Evolutionary conservation across 1,140 invertebrate genomes (phyloP), one percentile per base, ranked within the genome.

Genomic region (Drosophila navojoa): DNA sequence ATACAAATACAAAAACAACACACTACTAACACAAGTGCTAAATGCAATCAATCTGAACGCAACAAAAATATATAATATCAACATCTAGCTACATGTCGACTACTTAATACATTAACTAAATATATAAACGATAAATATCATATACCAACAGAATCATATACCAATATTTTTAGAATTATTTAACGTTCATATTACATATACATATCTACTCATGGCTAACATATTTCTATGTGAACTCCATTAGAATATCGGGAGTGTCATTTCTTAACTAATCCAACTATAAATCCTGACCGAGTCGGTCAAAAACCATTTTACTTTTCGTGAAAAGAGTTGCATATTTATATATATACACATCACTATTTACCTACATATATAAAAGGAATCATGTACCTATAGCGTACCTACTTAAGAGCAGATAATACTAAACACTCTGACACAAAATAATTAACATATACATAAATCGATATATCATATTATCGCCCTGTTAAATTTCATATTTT

Each of bases 311-410:
- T 38, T 38, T 38, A 38, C 13, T 38, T 38, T 38, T 38, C 35
- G 2, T 38, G 11, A 3, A 38, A 38, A 38, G 35, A 38, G 32
- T 32, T 32, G 32, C 32, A 32, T 32, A 9, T 32, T 45, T 35
- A 35, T 22, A 57, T 27, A 32, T 32, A 7, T 27, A 32, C 9
- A 7, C 9, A 32, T 6, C 6, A 45, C 35, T 42, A 32, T 10
- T n/a, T 29, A 44, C n/a, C 13, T 44, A 50, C 22, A 25, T 44
- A 69, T 58, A 22, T 29, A 7, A 71, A 60, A 35, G 44, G 61
- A 80, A 73, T 64, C 67, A 45, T 73, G 79, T 86, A 86, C 81
- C 81, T 85, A 59, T 27, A 50, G 69, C 52, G 71, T 86, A 86
- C 78, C 81, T 87, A 76, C 5, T 47, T 42, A 57, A 57, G 52